Percentiles rank a stretch among this genome's conserved stretches.
phyloP scores from a whole-genome alignment of 2,113 vertebrate genomes.

The Madoqua kirkii region DNA sequence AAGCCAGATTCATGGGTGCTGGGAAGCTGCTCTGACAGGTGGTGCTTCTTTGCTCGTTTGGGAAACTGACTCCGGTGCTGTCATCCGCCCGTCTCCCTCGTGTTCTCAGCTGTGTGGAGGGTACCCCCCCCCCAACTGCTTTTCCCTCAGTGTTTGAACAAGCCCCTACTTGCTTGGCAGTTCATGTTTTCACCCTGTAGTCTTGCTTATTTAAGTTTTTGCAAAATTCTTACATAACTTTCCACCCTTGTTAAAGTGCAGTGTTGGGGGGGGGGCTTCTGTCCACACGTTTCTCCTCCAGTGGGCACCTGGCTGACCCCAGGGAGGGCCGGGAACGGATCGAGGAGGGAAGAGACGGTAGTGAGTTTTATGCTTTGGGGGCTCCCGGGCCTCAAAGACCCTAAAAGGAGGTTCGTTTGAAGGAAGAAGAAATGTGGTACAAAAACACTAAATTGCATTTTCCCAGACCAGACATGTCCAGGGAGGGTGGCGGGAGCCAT shows the following conservation, averaged over 20 bases:
- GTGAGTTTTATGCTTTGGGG: background rate
- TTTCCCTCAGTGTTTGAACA: background rate
- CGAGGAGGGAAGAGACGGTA: background rate
- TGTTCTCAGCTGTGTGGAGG: background rate
- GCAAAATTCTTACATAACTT: slow-evolving; percentile 9
- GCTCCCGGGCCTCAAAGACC: background rate
- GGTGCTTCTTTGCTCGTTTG: background rate
- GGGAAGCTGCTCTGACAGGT: background rate
- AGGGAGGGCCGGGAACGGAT: background rate
- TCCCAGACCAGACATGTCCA: background rate
- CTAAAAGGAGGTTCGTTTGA: background rate
- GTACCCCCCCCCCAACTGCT: background rate
- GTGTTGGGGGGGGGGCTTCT: background rate
- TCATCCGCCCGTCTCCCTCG: background rate
- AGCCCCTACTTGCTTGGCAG: slow-evolving; percentile 27
- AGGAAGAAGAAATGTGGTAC: background rate
- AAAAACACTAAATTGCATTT: background rate
- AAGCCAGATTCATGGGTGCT: background rate
- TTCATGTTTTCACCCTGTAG: background rate
- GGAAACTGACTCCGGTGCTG: background rate
- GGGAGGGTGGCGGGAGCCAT: background rate
- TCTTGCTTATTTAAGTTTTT: slow-evolving; percentile 42
- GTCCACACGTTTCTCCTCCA: background rate
- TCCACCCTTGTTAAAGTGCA: background rate
- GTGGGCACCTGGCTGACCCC: background rate